Conservation (phyloP, 2,113 vertebrate species). For the Phyllopteryx taeniolatus region DNA sequence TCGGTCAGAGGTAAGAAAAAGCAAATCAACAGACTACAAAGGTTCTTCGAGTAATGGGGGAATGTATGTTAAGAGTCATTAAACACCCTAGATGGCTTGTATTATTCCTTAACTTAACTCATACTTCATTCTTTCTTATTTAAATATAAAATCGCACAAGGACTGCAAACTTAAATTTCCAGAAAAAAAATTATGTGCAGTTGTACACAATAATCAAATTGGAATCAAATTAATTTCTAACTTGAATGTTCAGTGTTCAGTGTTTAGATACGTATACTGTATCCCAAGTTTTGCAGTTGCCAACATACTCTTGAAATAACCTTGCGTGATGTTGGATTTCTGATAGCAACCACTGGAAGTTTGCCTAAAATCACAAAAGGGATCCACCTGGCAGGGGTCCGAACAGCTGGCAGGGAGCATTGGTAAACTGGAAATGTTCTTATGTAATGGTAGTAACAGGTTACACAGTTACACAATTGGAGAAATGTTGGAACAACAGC, state of each 20-base stretch:
- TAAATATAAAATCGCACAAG: neutral
- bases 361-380: conserved; percentile 11
- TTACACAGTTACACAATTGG: conserved; percentile 11
- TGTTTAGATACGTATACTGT: neutral
- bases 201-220: neutral
- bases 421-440: conserved; percentile 26
- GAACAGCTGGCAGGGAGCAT: conserved; percentile 22
- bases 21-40: neutral
- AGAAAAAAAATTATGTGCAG: no score
- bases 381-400: conserved; percentile 4
- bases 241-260: neutral
- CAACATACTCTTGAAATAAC: neutral
- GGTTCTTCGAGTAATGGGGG: neutral
- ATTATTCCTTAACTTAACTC: neutral
- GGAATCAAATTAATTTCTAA: neutral
- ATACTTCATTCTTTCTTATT: neutral
- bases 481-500: conserved; percentile 1
- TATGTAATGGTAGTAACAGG: conserved; percentile 14
- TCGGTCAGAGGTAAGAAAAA: neutral
- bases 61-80: neutral
- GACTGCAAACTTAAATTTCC: no score
- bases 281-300: neutral
- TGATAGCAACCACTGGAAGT: neutral
- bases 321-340: neutral
- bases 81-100: neutral